A percentile compares a stretch with the other conserved stretches of the same genome.
Conservation (phyloP, 2,797 vertebrate genomes). For the Phaenicophaeus curvirostris region DNA sequence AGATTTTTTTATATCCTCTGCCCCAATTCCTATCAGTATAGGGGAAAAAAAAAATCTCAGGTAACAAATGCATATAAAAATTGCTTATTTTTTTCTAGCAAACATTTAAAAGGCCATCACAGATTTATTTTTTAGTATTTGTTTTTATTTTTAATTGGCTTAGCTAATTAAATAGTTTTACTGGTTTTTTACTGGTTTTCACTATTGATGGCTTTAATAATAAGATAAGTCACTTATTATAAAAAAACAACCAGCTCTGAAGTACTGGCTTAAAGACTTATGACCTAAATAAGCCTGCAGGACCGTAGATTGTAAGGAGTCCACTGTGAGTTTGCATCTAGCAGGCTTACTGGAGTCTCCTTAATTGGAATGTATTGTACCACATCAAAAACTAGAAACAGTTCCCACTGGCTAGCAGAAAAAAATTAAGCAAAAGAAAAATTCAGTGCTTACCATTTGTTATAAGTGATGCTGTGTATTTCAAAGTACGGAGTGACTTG, state of each 20-base stretch:
- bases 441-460: neutral
- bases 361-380: neutral
- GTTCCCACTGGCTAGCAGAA: neutral
- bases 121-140: neutral
- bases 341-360: neutral
- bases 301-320: neutral
- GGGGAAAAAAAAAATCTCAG: constrained; percentile 16
- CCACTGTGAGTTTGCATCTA: neutral
- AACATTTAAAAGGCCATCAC: neutral
- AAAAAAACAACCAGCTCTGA: neutral
- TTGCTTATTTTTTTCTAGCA: neutral
- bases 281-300: neutral
- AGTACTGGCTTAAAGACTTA: neutral
- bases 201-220: neutral
- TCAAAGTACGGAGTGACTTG: neutral
- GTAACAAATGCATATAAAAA: neutral
- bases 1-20: neutral
- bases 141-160: neutral
- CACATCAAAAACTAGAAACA: neutral
- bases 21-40: constrained; percentile 5
- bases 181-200: neutral
- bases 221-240: neutral
- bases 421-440: neutral
- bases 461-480: neutral
- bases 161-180: neutral